These are phyloP conservation scores for Callithrix jacchus DNA, from an alignment of 2,113 vertebrate species.

Conservation along the genomic window DNA sequence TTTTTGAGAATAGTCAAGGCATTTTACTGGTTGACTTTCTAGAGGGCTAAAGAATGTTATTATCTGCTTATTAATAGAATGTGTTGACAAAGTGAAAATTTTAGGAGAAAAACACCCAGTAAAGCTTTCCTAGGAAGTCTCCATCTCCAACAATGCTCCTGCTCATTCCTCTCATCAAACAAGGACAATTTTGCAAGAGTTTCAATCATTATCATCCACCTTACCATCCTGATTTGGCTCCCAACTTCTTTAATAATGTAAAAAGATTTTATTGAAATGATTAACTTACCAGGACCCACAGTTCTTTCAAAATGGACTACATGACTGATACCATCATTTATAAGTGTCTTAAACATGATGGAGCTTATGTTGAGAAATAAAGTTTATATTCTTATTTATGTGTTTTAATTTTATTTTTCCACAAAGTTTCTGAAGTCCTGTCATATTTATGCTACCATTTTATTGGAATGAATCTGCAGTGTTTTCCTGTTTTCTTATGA, in stretches of 20 bases:
- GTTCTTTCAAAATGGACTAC: neutral
- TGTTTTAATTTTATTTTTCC: neutral
- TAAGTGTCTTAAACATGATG: neutral
- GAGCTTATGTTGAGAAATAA: neutral
- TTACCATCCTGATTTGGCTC: neutral
- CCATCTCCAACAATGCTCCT: neutral
- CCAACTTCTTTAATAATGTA: neutral
- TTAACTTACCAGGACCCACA: neutral
- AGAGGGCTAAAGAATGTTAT: neutral
- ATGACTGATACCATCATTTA: neutral
- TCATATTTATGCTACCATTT: neutral
- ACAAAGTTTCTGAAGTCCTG: neutral
- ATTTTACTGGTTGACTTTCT: neutral
- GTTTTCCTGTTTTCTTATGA: conserved; percentile 11
- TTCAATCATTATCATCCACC: neutral
- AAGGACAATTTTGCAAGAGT: neutral
- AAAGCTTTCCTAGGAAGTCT: neutral
- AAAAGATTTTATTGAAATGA: neutral
- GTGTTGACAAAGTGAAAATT: neutral
- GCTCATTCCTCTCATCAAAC: neutral
- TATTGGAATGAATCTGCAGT: neutral
- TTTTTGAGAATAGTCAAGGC: neutral
- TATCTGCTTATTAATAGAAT: neutral
- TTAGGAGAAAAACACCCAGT: neutral
- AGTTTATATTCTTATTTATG: neutral